These are phyloP conservation scores for Montipora foliosa DNA, from an alignment of 64 coral and sea anemone genomes.

Conservation along the genomic window DNA sequence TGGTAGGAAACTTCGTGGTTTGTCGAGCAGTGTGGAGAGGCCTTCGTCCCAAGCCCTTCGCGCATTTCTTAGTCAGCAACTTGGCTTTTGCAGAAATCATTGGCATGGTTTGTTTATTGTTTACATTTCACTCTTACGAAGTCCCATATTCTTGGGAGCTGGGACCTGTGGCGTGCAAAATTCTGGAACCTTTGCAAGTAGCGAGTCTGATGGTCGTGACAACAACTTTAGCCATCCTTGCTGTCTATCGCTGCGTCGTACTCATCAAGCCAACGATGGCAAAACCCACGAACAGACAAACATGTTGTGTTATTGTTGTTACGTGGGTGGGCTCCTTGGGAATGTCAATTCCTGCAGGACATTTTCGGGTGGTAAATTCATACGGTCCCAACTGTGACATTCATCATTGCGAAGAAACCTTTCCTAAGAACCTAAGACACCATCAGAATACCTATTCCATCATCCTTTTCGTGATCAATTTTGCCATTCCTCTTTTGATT, in stretches of 20 bases:
- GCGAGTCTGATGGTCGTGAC: slow-evolving; percentile 71
- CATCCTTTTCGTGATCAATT: slow-evolving; percentile 56
- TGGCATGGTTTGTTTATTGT: slow-evolving; percentile 46
- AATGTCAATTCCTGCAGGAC: slow-evolving; percentile 41
- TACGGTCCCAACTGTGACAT: slow-evolving; percentile 18
- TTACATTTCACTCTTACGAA: slow-evolving; percentile 66
- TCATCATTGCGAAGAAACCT: slow-evolving; percentile 28
- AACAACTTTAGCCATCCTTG: slow-evolving; percentile 74
- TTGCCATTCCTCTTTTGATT: slow-evolving; percentile 66
- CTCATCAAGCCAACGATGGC: slow-evolving; percentile 46
- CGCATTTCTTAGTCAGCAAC: slow-evolving; percentile 77
- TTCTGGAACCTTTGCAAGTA: slow-evolving; percentile 59
- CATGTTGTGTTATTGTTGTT: slow-evolving; percentile 20
- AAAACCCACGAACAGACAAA: slow-evolving; percentile 33
- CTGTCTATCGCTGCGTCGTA: slow-evolving; percentile 74
- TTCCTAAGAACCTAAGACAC: slow-evolving; percentile 24
- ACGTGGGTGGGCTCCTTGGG: slow-evolving; percentile 62
- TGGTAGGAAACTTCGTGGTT: slow-evolving; percentile 68
- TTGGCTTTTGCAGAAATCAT: slow-evolving; percentile 83
- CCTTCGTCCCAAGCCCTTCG: slow-evolving; percentile 27
- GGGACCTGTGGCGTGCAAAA: slow-evolving; percentile 76
- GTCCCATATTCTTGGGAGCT: slow-evolving; percentile 68
- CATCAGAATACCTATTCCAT: slow-evolving; percentile 45
- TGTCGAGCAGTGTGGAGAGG: slow-evolving; percentile 39
- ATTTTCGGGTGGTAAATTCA: slow-evolving; percentile 47